Evolutionary conservation across 2,797 vertebrate genomes (phyloP).

Genomic region (Sebastes oblongus): DNA sequence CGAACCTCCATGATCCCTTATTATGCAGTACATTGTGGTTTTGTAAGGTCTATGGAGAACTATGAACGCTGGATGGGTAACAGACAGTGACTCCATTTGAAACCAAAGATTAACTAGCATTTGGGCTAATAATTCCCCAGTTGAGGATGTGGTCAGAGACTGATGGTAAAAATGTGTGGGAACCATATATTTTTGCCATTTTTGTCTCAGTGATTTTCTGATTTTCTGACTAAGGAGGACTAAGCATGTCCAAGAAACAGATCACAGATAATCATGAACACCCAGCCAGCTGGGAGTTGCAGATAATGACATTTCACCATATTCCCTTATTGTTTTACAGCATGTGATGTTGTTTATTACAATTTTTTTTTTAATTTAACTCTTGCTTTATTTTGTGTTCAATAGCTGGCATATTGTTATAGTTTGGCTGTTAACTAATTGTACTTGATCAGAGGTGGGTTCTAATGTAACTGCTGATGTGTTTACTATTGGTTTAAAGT

Average conservation of each 20-base stretch:
- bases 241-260: neutral
- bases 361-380: neutral
- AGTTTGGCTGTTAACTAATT: neutral
- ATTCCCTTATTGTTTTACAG: neutral
- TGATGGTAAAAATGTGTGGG: constrained; percentile 52
- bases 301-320: neutral
- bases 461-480: neutral
- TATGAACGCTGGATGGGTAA: constrained; percentile 21
- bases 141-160: constrained; percentile 54
- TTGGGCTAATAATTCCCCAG: constrained; percentile 50
- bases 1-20: constrained; percentile 19
- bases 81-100: constrained; percentile 35
- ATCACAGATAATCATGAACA: neutral
- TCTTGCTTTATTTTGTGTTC: neutral
- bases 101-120: constrained; percentile 53
- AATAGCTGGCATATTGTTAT: neutral
- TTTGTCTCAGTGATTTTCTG: constrained; percentile 8
- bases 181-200: constrained; percentile 41
- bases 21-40: constrained; percentile 30
- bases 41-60: constrained; percentile 14
- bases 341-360: neutral
- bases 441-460: too few relatives aligned
- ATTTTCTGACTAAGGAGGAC: constrained; percentile 1
- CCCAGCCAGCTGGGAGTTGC: neutral
- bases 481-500: neutral